Evolutionary conservation across 2,888 invertebrate genomes (phyloP).

Genomic region (Mechanitis messenoides): DNA sequence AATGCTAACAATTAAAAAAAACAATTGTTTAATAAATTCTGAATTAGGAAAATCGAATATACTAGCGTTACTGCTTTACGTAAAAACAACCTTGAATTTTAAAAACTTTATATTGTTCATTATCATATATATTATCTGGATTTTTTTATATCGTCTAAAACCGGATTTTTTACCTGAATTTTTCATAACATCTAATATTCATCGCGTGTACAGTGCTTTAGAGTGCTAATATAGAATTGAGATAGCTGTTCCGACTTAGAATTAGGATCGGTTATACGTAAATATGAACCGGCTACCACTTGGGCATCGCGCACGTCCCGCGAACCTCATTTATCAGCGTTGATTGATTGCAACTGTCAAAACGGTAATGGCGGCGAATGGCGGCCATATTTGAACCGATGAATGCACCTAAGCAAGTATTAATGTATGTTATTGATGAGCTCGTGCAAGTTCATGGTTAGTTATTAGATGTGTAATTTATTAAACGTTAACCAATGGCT

Average conservation of each 20-base stretch:
- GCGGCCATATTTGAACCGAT: constrained; percentile 59
- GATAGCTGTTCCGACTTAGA: constrained; percentile 14
- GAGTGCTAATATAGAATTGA: constrained; percentile 15
- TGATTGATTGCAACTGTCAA: constrained; percentile 77
- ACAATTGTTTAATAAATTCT: no score
- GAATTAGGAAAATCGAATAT: no score
- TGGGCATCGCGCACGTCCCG: constrained; percentile 38
- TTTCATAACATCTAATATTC: no score
- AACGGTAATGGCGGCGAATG: constrained; percentile 69
- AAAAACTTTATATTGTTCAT: no score
- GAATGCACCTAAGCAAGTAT: constrained; percentile 68
- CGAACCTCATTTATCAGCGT: constrained; percentile 69
- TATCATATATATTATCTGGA: no score
- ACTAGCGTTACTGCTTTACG: no score
- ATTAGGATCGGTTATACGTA: constrained; percentile 13
- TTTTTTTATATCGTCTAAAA: no score
- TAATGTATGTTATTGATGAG: constrained; percentile 69
- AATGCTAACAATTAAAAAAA: no score
- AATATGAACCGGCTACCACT: constrained; percentile 44
- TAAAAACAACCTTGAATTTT: no score
- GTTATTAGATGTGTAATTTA: constrained; percentile 60
- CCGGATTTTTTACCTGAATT: no score
- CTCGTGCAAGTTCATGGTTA: constrained; percentile 63
- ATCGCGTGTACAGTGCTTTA: constrained; percentile 2
- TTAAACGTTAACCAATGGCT: constrained; percentile 44